Conservation (phyloP, 2,888 invertebrate genomes). For the Stratiomys singularior region DNA sequence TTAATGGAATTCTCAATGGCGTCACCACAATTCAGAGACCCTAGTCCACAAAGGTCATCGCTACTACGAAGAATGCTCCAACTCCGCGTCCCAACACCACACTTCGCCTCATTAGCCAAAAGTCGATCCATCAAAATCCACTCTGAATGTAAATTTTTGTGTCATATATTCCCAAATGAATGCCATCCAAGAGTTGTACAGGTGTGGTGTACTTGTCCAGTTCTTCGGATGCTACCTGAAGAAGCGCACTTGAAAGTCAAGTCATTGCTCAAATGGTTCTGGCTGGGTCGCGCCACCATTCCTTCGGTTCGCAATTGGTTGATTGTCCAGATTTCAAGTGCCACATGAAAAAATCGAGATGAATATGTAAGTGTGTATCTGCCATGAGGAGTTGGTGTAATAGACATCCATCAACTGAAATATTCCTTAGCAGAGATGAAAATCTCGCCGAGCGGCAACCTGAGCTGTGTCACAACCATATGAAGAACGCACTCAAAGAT, state of each 20-base stretch:
- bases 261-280: slow-evolving; percentile 38
- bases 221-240: slow-evolving; percentile 47
- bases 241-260: slow-evolving; percentile 46
- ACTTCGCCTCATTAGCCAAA: slow-evolving; percentile 38
- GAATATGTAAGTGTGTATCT: slow-evolving; percentile 7
- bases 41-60: slow-evolving; percentile 48
- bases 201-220: slow-evolving; percentile 47
- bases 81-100: neutral
- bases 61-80: slow-evolving; percentile 26
- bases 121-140: slow-evolving; percentile 51
- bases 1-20: neutral
- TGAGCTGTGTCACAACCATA: neutral
- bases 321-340: slow-evolving; percentile 31
- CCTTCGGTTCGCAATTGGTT: slow-evolving; percentile 33
- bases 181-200: slow-evolving; percentile 41
- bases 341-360: slow-evolving; percentile 10
- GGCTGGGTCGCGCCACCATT: slow-evolving; percentile 2
- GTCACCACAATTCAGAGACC: neutral
- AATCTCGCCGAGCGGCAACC: slow-evolving; percentile 31
- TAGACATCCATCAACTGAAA: slow-evolving; percentile 48
- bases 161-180: slow-evolving; percentile 50
- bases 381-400: slow-evolving; percentile 47
- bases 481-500: neutral
- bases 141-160: slow-evolving; percentile 50
- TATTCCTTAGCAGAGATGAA: slow-evolving; percentile 43